Percentiles rank a stretch among this genome's conserved stretches.
These are phyloP conservation scores for Adelognathus sp. DNA, from an alignment of 2,888 invertebrate genomes.

Conservation along the genomic window DNA sequence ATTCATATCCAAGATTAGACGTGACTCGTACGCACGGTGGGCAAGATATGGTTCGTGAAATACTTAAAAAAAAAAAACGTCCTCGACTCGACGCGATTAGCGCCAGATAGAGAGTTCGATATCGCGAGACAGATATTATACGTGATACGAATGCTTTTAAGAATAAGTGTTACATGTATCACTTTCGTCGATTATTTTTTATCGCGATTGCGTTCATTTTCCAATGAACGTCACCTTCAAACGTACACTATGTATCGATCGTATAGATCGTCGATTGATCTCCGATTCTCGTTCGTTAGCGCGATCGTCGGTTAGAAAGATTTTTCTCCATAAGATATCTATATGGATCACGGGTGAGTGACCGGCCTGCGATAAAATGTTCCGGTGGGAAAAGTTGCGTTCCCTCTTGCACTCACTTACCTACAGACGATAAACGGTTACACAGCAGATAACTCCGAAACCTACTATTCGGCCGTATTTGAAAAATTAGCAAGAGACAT, in stretches of 20 bases:
- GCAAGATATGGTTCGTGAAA: not conserved
- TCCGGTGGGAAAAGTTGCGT: not conserved
- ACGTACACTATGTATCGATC: not conserved
- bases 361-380: constrained; percentile 4
- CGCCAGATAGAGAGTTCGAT: not conserved
- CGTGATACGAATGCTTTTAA: not conserved
- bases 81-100: not conserved
- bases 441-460: constrained; percentile 7
- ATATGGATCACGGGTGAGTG: not conserved
- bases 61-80: not conserved
- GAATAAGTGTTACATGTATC: not conserved
- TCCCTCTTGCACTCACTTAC: not conserved
- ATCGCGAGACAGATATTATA: not conserved
- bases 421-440: not conserved
- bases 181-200: not conserved
- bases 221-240: not conserved
- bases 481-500: not conserved
- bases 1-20: not conserved
- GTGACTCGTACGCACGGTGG: not conserved
- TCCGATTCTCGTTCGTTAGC: not conserved
- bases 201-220: not conserved
- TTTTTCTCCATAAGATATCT: not conserved
- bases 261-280: not conserved
- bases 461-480: not conserved
- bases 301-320: not conserved